Conservation (phyloP, 2,113 vertebrate genomes). For the Chrysochloris asiatica region DNA sequence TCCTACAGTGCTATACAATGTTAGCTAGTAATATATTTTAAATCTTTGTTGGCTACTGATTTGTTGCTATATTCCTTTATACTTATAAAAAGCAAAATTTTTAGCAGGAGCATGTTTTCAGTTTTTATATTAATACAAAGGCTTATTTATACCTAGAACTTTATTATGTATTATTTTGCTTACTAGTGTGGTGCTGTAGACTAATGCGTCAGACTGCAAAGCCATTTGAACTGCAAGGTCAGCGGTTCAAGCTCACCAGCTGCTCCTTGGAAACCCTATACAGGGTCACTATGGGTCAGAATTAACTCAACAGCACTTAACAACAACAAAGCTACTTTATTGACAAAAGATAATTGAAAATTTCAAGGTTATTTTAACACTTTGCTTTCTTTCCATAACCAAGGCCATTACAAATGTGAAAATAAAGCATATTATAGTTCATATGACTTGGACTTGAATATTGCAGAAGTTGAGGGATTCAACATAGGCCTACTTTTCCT, state of each 20-base stretch:
- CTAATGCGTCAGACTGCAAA: no score
- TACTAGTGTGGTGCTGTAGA: no score
- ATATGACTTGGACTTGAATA: background rate
- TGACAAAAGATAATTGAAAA: constrained; percentile 3
- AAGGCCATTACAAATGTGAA: background rate
- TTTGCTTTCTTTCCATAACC: background rate
- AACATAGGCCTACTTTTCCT: background rate
- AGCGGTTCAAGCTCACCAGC: no score
- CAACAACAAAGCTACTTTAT: no score
- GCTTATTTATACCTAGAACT: background rate
- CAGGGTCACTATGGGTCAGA: no score
- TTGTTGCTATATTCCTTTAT: background rate
- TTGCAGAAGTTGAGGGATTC: background rate
- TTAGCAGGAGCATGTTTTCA: background rate
- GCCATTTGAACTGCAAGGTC: no score
- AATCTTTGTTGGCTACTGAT: background rate
- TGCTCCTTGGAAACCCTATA: no score
- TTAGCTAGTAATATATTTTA: background rate
- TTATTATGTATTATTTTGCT: background rate
- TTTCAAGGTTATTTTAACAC: constrained; percentile 2
- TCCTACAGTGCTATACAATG: no score
- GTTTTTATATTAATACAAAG: background rate
- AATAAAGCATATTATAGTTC: background rate
- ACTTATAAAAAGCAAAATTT: background rate
- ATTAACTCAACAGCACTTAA: no score